Percentiles rank a stretch among this genome's conserved stretches.
These are phyloP conservation scores for Ameiurus melas DNA, from an alignment of 2,113 vertebrate genomes.

Conservation along the genomic window DNA sequence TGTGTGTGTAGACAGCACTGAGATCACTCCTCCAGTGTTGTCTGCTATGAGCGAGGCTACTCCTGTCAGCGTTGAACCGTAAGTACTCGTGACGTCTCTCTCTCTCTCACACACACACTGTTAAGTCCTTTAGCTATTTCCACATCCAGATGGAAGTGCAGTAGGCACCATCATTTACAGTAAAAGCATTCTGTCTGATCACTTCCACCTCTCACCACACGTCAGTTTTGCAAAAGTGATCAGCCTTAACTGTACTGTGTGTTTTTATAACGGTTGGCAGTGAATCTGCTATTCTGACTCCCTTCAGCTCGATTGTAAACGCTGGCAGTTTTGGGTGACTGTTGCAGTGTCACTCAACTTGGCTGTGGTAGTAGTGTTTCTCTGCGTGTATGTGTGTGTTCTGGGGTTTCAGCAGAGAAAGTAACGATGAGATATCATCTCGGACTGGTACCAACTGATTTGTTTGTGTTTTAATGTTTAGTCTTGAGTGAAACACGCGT, in stretches of 20 bases:
- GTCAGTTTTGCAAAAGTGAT: neutral
- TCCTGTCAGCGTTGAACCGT: constrained; percentile 98
- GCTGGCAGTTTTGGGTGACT: neutral
- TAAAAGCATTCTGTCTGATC: neutral
- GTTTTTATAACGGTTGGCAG: neutral
- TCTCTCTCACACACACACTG: constrained; percentile 11
- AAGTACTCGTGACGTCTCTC: constrained; percentile 69
- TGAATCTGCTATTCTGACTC: neutral
- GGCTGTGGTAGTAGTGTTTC: constrained; percentile 1
- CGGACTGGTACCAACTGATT: constrained; percentile 57
- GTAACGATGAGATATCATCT: constrained; percentile 55
- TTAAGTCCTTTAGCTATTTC: constrained; percentile 21
- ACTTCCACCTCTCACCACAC: neutral
- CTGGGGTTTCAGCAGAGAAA: constrained; percentile 26
- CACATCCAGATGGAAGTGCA: neutral
- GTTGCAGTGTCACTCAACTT: neutral
- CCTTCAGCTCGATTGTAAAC: neutral
- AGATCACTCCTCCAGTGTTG: constrained; percentile 92
- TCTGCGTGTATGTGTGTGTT: constrained; percentile 5
- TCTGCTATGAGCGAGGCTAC: constrained; percentile 89
- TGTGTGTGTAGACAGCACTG: constrained; percentile 81
- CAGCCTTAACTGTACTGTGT: neutral
- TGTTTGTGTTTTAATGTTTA: constrained; percentile 29
- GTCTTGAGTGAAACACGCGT: neutral
- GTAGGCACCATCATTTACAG: neutral